These are phyloP conservation scores for Spilosoma lubricipeda DNA, from an alignment of 2,888 invertebrate species.

Conservation along the genomic window DNA sequence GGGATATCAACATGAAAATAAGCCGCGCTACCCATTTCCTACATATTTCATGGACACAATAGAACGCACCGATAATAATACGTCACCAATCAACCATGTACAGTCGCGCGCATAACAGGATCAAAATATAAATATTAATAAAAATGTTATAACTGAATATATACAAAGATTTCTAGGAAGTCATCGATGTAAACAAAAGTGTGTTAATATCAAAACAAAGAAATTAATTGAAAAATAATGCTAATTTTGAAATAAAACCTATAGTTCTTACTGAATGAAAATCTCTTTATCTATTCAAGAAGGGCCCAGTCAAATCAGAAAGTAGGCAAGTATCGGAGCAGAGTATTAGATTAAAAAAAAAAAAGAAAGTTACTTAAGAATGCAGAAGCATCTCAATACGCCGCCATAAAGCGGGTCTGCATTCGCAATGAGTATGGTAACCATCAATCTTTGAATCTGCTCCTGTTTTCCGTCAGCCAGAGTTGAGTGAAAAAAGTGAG, in stretches of 20 bases:
- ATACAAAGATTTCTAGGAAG: not conserved
- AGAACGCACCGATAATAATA: constrained; percentile 46
- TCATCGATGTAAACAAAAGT: not conserved
- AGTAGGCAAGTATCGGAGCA: not conserved
- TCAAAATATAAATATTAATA: constrained; percentile 3
- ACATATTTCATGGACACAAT: constrained; percentile 46
- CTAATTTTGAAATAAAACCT: too few relatives aligned
- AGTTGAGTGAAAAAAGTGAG: not conserved
- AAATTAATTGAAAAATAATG: not conserved
- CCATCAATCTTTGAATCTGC: too few relatives aligned
- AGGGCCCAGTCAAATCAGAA: too few relatives aligned
- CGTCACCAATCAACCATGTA: constrained; percentile 46
- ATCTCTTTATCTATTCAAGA: too few relatives aligned
- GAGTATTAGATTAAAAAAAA: not conserved
- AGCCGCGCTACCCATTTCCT: constrained; percentile 27
- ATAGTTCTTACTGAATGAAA: too few relatives aligned
- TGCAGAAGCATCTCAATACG: not conserved
- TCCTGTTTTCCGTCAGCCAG: too few relatives aligned
- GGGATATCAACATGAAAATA: constrained; percentile 49
- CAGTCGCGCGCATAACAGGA: constrained; percentile 23
- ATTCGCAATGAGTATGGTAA: too few relatives aligned
- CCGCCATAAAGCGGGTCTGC: too few relatives aligned
- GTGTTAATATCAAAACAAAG: not conserved
- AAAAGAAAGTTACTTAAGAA: not conserved
- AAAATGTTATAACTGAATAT: not conserved